Conservation (phyloP, 2,888 invertebrate genomes). For the Scaptomyza parva region DNA sequence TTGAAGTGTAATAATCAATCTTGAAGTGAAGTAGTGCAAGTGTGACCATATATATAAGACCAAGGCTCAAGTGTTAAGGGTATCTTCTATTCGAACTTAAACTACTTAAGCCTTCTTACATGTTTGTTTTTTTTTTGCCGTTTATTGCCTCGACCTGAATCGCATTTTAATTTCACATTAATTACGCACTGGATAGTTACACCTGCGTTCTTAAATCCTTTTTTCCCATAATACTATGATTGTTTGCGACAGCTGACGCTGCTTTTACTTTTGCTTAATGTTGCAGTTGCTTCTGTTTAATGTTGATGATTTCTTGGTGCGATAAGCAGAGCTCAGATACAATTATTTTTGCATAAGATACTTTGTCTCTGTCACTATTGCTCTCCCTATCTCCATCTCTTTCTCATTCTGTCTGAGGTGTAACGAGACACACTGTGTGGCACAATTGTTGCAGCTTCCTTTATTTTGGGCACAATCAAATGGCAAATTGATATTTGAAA, state of each 20-base stretch:
- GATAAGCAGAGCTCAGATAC: neutral
- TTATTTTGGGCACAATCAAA: conserved; percentile 49
- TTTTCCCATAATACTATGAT: conserved; percentile 10
- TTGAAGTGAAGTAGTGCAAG: too few species aligned
- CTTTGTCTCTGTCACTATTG: neutral
- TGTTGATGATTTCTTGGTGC: conserved; percentile 18
- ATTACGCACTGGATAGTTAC: conserved; percentile 21
- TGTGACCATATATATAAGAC: too few species aligned
- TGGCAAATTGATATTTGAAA: conserved; percentile 64
- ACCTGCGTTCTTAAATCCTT: conserved; percentile 7
- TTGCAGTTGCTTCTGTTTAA: neutral
- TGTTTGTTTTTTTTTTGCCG: too few species aligned
- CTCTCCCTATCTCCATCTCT: neutral
- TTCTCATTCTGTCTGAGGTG: neutral
- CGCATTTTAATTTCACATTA: conserved; percentile 34
- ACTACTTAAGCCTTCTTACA: too few species aligned
- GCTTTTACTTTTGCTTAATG: neutral
- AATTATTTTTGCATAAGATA: neutral
- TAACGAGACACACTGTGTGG: neutral
- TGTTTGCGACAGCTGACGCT: conserved; percentile 15
- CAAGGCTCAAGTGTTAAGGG: too few species aligned
- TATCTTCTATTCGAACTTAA: too few species aligned
- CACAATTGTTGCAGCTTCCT: conserved; percentile 1
- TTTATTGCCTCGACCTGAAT: conserved; percentile 20
- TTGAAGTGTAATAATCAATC: too few species aligned